Percentiles rank a stretch among this genome's conserved stretches.
Evolutionary conservation across 2,113 vertebrate species (phyloP).

Genomic region (Myrmecophaga tridactyla): DNA sequence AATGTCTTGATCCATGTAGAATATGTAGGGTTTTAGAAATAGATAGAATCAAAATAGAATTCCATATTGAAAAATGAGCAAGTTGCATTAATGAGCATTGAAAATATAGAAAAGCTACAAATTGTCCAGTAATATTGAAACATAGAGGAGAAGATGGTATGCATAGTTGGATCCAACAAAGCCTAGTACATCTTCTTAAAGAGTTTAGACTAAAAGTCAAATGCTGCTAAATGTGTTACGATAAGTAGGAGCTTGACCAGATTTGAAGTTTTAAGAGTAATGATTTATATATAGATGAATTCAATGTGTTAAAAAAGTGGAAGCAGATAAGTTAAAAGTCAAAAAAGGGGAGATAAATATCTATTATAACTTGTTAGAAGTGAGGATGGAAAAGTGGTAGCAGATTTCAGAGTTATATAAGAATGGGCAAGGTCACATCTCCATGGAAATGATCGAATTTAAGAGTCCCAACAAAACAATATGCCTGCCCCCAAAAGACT

Average conservation of each 20-base stretch:
- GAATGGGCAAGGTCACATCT: too few species aligned
- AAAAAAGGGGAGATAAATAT: not conserved
- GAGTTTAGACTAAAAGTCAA: not conserved
- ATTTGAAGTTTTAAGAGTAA: not conserved
- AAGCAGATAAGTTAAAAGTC: not conserved
- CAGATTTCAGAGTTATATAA: not conserved
- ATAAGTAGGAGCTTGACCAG: not conserved
- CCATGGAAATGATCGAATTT: too few species aligned
- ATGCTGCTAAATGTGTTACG: not conserved
- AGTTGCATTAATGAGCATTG: not conserved
- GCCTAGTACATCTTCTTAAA: not conserved
- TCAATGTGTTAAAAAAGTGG: not conserved
- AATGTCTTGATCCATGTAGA: not conserved
- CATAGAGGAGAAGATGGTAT: not conserved
- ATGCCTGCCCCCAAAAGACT: too few species aligned
- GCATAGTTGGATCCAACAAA: not conserved
- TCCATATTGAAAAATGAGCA: not conserved
- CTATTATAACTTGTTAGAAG: not conserved
- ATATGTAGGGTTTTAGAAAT: not conserved
- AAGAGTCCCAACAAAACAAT: too few species aligned
- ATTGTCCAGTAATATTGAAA: not conserved
- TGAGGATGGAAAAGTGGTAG: not conserved
- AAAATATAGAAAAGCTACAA: not conserved
- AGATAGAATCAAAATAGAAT: not conserved
- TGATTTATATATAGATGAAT: not conserved